Conservation (phyloP, 1,140 invertebrate genomes). For the Pseudobourletiella spinata region DNA sequence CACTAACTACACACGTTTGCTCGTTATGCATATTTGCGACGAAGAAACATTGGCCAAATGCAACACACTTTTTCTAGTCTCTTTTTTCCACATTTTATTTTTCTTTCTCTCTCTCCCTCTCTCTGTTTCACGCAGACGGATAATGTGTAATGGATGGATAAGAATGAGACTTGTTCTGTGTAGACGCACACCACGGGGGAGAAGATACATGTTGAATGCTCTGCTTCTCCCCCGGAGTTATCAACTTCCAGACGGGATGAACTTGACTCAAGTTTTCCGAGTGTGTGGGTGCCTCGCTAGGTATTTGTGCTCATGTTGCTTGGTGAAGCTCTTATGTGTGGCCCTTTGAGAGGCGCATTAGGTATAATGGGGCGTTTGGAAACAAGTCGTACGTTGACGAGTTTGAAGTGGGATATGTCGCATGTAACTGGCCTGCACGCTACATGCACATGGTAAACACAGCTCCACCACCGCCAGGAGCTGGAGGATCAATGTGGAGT, state of each 20-base stretch:
- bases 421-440: too few species aligned
- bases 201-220: background rate
- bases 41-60: slow-evolving; percentile 3
- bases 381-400: too few species aligned
- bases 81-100: background rate
- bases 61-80: slow-evolving; percentile 1
- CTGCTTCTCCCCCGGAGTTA: background rate
- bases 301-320: background rate
- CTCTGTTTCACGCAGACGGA: background rate
- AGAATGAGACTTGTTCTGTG: background rate
- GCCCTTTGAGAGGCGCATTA: background rate
- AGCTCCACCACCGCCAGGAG: too few species aligned
- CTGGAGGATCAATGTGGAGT: too few species aligned
- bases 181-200: background rate
- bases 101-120: background rate
- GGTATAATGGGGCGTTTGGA: too few species aligned
- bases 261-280: background rate
- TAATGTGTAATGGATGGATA: background rate
- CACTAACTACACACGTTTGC: too few species aligned
- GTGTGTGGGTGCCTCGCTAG: background rate
- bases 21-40: too few species aligned
- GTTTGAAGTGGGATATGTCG: too few species aligned
- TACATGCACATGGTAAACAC: too few species aligned
- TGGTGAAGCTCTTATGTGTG: background rate
- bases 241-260: too few species aligned